These are phyloP conservation scores for Turritopsis dohrnii DNA, from an alignment of 30 jellyfish, hydroid and myxozoan genomes.

Conservation along the genomic window DNA sequence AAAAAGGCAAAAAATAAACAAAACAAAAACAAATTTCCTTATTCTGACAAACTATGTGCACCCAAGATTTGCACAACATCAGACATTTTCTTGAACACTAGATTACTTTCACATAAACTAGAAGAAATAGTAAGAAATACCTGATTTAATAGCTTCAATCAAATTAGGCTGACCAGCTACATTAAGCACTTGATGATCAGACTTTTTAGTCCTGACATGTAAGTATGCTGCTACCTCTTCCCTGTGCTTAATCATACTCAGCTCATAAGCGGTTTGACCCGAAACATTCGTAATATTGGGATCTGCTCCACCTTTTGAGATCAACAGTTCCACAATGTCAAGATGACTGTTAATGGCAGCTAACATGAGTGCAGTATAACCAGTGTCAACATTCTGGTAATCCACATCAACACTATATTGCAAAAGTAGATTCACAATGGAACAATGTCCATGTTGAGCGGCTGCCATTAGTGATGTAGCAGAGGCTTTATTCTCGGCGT, in stretches of 20 bases:
- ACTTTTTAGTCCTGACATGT: conserved; percentile 25
- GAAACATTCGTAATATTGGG: conserved; percentile 55
- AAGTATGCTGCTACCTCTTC: conserved; percentile 59
- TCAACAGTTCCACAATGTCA: conserved; percentile 58
- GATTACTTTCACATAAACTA: no score
- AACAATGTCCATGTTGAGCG: conserved; percentile 86
- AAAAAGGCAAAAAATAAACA: no score
- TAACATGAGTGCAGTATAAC: conserved; percentile 92
- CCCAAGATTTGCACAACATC: no score
- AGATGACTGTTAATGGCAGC: conserved; percentile 88
- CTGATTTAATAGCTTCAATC: conserved; percentile 21
- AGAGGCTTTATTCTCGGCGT: not conserved
- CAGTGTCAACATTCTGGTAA: conserved; percentile 72
- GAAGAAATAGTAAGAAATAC: not conserved
- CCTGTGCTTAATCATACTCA: conserved; percentile 49
- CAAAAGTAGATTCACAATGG: conserved; percentile 45
- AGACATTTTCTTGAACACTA: no score
- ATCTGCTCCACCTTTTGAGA: conserved; percentile 74
- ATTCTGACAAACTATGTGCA: no score
- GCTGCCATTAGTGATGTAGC: conserved; percentile 78
- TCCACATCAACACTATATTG: conserved; percentile 74
- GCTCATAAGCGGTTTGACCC: conserved; percentile 67
- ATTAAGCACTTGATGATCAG: not conserved
- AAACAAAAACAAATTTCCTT: no score
- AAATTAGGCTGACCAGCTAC: not conserved